These are phyloP conservation scores for Helogale parvula DNA, from an alignment of 2,113 vertebrate genomes.

Conservation along the genomic window DNA sequence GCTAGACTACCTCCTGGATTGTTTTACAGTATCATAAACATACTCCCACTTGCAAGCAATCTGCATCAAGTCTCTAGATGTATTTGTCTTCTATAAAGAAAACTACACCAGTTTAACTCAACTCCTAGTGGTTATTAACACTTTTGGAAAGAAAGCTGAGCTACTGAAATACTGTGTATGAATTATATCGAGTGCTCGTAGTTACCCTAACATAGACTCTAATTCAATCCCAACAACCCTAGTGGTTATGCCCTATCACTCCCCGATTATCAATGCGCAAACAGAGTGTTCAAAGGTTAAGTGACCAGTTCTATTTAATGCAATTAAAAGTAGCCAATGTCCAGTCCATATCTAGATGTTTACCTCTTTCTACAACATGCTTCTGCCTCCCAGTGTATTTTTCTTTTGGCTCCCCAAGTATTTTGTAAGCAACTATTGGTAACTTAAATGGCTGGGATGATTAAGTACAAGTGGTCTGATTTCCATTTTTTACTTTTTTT, in stretches of 20 bases:
- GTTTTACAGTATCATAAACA: neutral
- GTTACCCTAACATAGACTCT: neutral
- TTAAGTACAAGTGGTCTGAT: neutral
- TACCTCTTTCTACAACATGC: neutral
- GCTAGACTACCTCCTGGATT: neutral
- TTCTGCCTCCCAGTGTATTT: neutral
- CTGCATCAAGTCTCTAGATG: neutral
- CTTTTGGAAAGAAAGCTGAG: conserved; percentile 16
- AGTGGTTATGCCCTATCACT: neutral
- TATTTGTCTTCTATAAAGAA: neutral
- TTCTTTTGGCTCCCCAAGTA: neutral
- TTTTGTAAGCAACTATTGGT: neutral
- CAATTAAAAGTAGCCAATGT: neutral
- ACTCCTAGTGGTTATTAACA: conserved; percentile 3
- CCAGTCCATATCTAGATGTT: neutral
- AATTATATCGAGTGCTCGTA: neutral
- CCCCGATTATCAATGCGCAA: neutral
- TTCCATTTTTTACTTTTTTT: neutral
- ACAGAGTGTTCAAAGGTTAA: neutral
- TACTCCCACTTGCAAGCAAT: neutral
- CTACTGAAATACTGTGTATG: neutral
- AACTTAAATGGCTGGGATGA: neutral
- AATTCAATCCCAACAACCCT: conserved; percentile 6
- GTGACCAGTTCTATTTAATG: neutral
- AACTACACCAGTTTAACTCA: neutral